phyloP scores from a whole-genome alignment of 2,113 vertebrate species.

The Oreotrochilus melanogaster region DNA sequence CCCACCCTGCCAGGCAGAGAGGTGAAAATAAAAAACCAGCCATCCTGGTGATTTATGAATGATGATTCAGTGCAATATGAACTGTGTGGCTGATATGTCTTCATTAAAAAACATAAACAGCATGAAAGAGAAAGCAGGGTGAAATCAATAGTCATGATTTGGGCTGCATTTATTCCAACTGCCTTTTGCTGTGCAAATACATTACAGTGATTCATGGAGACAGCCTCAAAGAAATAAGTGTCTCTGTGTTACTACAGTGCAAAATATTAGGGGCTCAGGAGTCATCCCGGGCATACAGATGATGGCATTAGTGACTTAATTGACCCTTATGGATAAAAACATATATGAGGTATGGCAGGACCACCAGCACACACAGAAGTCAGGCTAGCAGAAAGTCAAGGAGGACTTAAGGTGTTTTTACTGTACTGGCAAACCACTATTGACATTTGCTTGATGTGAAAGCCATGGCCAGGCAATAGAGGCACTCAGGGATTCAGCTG shows the following conservation, averaged over 20 bases:
- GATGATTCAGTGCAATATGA: background rate
- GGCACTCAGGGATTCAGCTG: background rate
- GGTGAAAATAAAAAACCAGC: background rate
- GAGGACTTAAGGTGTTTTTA: background rate
- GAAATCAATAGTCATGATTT: background rate
- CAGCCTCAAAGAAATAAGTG: background rate
- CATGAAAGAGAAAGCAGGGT: background rate
- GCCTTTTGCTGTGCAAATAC: background rate
- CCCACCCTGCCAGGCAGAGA: background rate
- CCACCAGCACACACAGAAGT: background rate
- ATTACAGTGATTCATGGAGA: background rate
- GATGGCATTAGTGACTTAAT: slow-evolving; percentile 30
- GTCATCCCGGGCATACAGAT: background rate
- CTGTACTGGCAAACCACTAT: accelerated
- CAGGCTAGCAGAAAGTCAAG: background rate
- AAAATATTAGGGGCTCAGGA: background rate
- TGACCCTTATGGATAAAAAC: background rate
- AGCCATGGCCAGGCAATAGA: background rate
- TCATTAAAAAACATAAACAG: background rate
- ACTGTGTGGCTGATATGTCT: accelerated
- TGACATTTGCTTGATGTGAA: background rate
- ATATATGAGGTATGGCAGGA: background rate
- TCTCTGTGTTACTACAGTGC: background rate
- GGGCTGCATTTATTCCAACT: background rate
- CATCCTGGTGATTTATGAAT: background rate